phyloP scores from a whole-genome alignment of 2,113 vertebrate genomes.

The Oreochromis tanganicae region DNA sequence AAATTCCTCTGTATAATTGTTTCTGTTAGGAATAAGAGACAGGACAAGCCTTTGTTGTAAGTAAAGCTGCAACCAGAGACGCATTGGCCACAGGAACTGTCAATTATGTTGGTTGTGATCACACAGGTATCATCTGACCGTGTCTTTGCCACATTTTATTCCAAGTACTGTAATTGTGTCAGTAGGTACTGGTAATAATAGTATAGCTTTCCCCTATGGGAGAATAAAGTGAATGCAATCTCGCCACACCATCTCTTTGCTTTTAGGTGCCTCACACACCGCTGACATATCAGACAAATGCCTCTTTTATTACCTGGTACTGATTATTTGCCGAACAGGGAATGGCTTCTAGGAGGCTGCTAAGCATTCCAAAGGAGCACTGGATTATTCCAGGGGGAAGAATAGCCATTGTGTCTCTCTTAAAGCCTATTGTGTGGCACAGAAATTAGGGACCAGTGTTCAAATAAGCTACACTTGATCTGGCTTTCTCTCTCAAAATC shows the following conservation, averaged over 20 bases:
- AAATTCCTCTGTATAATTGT: not conserved
- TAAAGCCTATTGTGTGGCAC: constrained; percentile 13
- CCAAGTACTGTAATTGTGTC: constrained; percentile 75
- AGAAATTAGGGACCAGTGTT: constrained; percentile 11
- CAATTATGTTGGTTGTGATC: constrained; percentile 76
- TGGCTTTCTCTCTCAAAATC: not conserved
- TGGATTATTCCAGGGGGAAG: constrained; percentile 73
- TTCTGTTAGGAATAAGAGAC: not conserved
- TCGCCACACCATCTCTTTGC: constrained; percentile 83
- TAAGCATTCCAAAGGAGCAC: constrained; percentile 76
- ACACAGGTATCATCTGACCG: constrained; percentile 95
- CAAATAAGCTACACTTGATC: constrained; percentile 17
- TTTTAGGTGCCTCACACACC: constrained; percentile 80
- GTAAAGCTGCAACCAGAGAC: constrained; percentile 76
- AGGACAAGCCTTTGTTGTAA: constrained; percentile 36
- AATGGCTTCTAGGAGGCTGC: constrained; percentile 73
- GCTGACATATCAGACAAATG: constrained; percentile 86
- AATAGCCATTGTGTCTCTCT: constrained; percentile 75
- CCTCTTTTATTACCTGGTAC: constrained; percentile 88
- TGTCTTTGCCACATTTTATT: constrained; percentile 78
- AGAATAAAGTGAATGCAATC: constrained; percentile 79
- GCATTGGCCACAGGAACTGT: constrained; percentile 49
- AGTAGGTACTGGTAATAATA: constrained; percentile 86
- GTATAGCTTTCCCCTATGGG: constrained; percentile 78
- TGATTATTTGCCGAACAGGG: constrained; percentile 80